Evolutionary conservation across 2,797 vertebrate genomes (phyloP).

Genomic region (Pogonophryne albipinna): DNA sequence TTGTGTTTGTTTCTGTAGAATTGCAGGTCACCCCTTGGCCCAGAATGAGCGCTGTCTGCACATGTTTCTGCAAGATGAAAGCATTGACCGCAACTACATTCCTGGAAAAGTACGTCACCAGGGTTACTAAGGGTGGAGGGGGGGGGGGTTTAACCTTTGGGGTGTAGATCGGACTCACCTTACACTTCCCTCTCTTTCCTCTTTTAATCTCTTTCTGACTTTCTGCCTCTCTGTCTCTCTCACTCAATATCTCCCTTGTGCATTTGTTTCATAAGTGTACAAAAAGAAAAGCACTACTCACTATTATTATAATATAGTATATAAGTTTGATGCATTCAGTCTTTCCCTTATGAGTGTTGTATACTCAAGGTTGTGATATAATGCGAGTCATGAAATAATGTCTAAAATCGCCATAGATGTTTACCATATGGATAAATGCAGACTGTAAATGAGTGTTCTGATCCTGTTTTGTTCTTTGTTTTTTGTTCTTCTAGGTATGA

Average conservation of each 20-base stretch:
- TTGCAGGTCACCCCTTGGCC: slow-evolving; percentile 98
- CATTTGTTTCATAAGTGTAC: slow-evolving; percentile 65
- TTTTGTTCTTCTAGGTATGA: slow-evolving; percentile 85
- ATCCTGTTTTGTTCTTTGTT: slow-evolving; percentile 78
- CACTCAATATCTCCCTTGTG: slow-evolving; percentile 24
- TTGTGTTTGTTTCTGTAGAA: slow-evolving; percentile 83
- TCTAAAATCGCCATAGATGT: slow-evolving; percentile 72
- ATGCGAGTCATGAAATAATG: slow-evolving; percentile 66
- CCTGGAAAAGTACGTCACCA: slow-evolving; percentile 99
- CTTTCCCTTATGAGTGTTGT: not conserved
- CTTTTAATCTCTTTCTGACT: slow-evolving; percentile 46
- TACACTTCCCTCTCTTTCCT: slow-evolving; percentile 34
- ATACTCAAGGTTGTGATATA: slow-evolving; percentile 40
- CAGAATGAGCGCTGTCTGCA: slow-evolving; percentile 99
- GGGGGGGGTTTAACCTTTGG: slow-evolving; percentile 46
- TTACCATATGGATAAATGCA: slow-evolving; percentile 39
- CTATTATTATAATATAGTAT: slow-evolving; percentile 21
- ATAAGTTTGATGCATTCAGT: slow-evolving; percentile 30
- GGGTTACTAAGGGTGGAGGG: slow-evolving; percentile 72
- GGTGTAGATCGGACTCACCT: slow-evolving; percentile 51
- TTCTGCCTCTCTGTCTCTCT: slow-evolving; percentile 49
- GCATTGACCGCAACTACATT: slow-evolving; percentile 95
- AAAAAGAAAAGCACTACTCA: slow-evolving; percentile 27
- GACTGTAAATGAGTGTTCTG: slow-evolving; percentile 63
- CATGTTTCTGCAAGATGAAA: slow-evolving; percentile 99